A percentile compares a stretch with the other conserved stretches of the same genome.
Conservation (phyloP, 2,888 invertebrate genomes). For the Rhyacophila evoluta region DNA sequence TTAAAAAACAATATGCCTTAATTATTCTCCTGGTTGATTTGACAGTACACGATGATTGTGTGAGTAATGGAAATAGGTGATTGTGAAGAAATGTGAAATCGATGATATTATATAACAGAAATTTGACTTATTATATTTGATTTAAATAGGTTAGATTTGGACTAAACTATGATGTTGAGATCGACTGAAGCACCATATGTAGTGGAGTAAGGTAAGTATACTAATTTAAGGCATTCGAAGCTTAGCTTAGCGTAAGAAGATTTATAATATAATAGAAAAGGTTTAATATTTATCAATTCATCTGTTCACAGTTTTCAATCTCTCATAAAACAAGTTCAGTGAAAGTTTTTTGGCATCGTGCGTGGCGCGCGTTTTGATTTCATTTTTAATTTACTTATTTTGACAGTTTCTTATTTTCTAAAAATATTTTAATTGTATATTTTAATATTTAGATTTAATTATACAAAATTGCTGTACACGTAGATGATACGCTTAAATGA, state of each 20-base stretch:
- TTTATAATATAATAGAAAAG: too few species aligned
- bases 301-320: not conserved
- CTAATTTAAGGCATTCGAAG: constrained; percentile 31
- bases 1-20: too few species aligned
- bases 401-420: not conserved
- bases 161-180: not conserved
- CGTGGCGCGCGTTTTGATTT: not conserved
- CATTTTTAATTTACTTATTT: not conserved
- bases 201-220: not conserved
- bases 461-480: constrained; percentile 7
- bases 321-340: not conserved
- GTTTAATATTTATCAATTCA: not conserved
- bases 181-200: not conserved
- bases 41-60: too few species aligned
- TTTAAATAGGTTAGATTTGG: too few species aligned
- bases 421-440: not conserved
- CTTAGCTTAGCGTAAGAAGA: constrained; percentile 13
- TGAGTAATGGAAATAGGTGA: too few species aligned
- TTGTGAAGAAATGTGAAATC: too few species aligned
- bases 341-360: constrained; percentile 7
- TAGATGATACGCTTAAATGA: not conserved
- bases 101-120: too few species aligned
- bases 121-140: too few species aligned
- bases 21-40: too few species aligned
- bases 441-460: not conserved